Base-by-base conservation (phyloP, 2,888 invertebrate genomes). In the Harpalus rufipes region DNA sequence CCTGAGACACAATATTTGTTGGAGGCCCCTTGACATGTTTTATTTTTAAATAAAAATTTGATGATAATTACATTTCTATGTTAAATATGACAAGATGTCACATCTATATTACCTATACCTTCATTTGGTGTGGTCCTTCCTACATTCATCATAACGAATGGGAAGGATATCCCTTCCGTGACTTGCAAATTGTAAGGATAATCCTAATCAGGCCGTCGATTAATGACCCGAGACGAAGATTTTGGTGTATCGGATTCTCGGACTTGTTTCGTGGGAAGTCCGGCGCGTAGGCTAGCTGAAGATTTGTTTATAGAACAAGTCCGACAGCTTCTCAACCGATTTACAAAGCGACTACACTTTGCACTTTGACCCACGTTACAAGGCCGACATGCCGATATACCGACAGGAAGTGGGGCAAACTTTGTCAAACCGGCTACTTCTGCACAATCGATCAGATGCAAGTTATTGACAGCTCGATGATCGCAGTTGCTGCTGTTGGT, bases 321-420 rank as follows among this genome's bases (percentile, higher is more conserved):
- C 18, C 68, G n/a, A 39, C 25, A 68, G 68, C 68, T 32, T 25
- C n/a, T 12, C 7, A 39, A 68, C 68, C 68, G 68, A 68, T 68
- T 68, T 68, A 32, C 68, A 39, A 25, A 68, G 68, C 68, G 32
- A 68, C 68, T 68, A 68, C 68, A 68, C 39, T 68, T 68, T 68
- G 39, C 68, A 68, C 68, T 68, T 68, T 39, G 68, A 68, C 68
- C 68, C 68, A 68, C 68, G 68, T 68, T 68, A 68, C 68, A 74
- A 74, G 41, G 44, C 16, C 44, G 72, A 51, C 44, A 51, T 51
- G 44, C 44, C 44, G 44, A 51, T 12, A 51, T 51, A 51, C 44
- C 44, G 44, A 74, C 44, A 74, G 41, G 68, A 39, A 74, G 18
- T 44, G 44, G 44, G 14, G 41, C 68, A 74, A 74, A 74, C 72